Evolutionary conservation across 2,888 invertebrate genomes (phyloP).

Genomic region (Drosophila infuscata): DNA sequence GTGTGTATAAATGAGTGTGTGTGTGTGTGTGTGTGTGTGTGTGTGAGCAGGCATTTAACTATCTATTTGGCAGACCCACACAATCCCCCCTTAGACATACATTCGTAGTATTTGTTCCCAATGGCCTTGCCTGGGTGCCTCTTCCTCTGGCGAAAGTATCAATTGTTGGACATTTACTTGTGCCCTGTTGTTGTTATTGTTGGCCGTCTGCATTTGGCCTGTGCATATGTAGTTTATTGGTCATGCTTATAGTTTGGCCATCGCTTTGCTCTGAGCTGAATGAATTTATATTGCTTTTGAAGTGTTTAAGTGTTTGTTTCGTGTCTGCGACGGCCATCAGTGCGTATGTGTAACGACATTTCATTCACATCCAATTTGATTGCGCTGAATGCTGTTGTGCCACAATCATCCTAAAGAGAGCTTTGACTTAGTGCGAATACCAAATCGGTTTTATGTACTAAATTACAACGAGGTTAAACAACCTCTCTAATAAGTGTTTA

Average conservation of each 20-base stretch:
- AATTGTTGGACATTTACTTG: conserved; percentile 75
- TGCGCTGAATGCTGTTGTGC: neutral
- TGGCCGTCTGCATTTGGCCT: conserved; percentile 51
- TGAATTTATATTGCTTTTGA: conserved; percentile 75
- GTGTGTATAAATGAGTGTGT: conserved; percentile 5
- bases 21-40: conserved; percentile 17
- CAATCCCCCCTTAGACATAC: conserved; percentile 39
- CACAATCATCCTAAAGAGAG: neutral
- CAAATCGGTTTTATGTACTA: neutral
- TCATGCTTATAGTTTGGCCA: conserved; percentile 63
- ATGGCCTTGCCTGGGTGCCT: conserved; percentile 37
- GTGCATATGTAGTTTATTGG: conserved; percentile 54
- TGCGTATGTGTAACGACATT: conserved; percentile 50
- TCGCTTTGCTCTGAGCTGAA: conserved; percentile 53
- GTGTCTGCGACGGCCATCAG: conserved; percentile 20
- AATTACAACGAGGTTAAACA: conserved; percentile 11
- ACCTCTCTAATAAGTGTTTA: neutral
- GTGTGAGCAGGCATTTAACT: conserved; percentile 61
- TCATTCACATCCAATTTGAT: conserved; percentile 45
- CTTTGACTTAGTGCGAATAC: conserved; percentile 7
- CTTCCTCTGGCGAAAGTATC: conserved; percentile 63
- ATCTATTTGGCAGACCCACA: conserved; percentile 30
- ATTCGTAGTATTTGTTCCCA: conserved; percentile 62
- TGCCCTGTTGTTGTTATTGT: conserved; percentile 47
- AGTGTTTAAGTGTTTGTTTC: conserved; percentile 66